phyloP scores from a whole-genome alignment of 2,797 vertebrate species.

The Apodemus agrarius region DNA sequence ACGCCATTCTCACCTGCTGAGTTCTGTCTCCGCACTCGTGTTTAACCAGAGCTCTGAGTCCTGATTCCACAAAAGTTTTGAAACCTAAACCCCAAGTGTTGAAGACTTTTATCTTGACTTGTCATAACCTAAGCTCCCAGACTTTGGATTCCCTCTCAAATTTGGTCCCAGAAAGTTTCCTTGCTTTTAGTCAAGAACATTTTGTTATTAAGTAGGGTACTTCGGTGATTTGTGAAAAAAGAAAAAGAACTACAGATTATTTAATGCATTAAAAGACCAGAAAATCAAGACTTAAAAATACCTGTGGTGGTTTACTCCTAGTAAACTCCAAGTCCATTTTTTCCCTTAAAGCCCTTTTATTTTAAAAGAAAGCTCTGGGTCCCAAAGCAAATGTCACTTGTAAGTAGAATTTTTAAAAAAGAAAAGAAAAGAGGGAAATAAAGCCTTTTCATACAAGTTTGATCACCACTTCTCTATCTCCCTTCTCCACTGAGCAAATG shows the following conservation, averaged over 20 bases:
- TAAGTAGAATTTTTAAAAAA: conserved; percentile 41
- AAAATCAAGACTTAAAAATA: conserved; percentile 52
- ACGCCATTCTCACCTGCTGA: not conserved
- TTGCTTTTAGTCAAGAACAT: conserved; percentile 55
- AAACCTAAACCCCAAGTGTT: conserved; percentile 34
- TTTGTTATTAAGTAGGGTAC: conserved; percentile 40
- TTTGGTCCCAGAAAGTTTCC: not conserved
- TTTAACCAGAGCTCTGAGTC: not conserved
- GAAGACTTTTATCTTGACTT: not conserved
- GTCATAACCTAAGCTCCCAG: not conserved
- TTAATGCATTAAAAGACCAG: conserved; percentile 39
- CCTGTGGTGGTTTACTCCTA: conserved; percentile 5
- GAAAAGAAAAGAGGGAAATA: not conserved
- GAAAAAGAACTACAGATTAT: not conserved
- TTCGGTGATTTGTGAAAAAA: conserved; percentile 40
- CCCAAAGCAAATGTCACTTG: conserved; percentile 44
- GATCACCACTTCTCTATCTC: not conserved
- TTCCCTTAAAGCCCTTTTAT: conserved; percentile 44
- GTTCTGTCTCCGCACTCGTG: not conserved
- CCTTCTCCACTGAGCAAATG: conserved; percentile 18
- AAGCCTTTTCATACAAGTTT: conserved; percentile 11
- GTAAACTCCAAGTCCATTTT: conserved; percentile 38
- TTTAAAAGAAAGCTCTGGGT: conserved; percentile 54
- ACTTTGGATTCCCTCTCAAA: conserved; percentile 13
- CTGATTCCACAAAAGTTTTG: conserved; percentile 1